A percentile compares a stretch with the other conserved stretches of the same genome.
Conservation (phyloP, 2,113 vertebrate species). For the Limanda limanda region DNA sequence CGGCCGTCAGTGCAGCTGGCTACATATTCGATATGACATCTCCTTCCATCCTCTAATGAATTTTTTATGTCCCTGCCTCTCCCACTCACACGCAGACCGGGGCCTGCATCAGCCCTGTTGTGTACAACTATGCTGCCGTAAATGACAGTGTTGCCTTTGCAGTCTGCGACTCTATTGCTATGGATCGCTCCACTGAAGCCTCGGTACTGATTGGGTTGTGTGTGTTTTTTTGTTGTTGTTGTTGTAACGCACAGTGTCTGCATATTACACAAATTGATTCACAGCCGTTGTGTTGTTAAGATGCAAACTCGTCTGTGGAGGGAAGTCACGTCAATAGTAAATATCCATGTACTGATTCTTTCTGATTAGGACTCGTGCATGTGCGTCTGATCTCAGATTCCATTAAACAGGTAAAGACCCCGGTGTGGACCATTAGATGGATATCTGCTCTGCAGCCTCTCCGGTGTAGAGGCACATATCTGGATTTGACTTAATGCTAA, state of each 20-base stretch:
- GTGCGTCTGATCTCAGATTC: neutral
- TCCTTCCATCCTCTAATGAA: conserved; percentile 82
- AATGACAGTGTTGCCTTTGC: conserved; percentile 42
- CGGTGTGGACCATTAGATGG: no score
- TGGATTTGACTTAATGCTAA: conserved; percentile 12
- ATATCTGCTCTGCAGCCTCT: conserved; percentile 1
- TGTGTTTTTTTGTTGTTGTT: neutral
- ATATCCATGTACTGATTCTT: conserved; percentile 34
- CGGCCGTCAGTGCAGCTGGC: conserved; percentile 73
- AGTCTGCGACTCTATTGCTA: conserved; percentile 24
- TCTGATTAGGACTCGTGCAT: neutral
- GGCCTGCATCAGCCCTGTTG: conserved; percentile 28
- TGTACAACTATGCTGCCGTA: conserved; percentile 44
- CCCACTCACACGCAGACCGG: conserved; percentile 52
- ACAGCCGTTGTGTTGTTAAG: neutral
- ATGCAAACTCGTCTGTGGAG: neutral
- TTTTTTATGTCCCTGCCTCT: conserved; percentile 81
- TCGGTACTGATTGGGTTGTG: neutral
- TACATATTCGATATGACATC: conserved; percentile 83
- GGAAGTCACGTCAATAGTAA: neutral
- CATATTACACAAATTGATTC: neutral
- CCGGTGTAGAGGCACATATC: conserved; percentile 18
- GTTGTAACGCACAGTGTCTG: neutral
- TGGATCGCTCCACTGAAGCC: neutral
- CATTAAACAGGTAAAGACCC: neutral